These are phyloP conservation scores for Drosophila acutilabella DNA, from an alignment of 2,888 invertebrate genomes.

Conservation along the genomic window DNA sequence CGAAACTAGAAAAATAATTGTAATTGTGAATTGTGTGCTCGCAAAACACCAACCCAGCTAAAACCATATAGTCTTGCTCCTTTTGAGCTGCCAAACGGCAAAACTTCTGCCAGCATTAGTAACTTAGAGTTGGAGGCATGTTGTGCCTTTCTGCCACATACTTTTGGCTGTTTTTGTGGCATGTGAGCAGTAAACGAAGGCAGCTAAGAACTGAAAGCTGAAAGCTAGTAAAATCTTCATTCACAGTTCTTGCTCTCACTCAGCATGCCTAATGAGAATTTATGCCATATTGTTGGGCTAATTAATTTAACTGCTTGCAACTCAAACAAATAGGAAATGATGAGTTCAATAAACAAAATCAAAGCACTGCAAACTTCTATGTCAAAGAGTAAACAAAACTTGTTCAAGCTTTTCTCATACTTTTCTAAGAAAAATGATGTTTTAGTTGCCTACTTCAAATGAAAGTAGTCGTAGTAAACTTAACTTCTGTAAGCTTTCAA, in stretches of 20 bases:
- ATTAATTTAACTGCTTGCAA: constrained; percentile 27
- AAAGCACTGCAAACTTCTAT: neutral
- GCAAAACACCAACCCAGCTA: neutral
- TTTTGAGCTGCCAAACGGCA: constrained; percentile 4
- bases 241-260: constrained; percentile 31
- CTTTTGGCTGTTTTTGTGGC: constrained; percentile 5
- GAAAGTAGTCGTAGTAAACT: no score
- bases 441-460: no score
- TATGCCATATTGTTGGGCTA: constrained; percentile 46
- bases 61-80: neutral
- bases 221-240: constrained; percentile 21
- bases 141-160: neutral
- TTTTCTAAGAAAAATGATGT: no score
- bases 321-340: constrained; percentile 13
- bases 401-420: neutral
- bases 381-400: constrained; percentile 4
- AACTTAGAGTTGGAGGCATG: constrained; percentile 5
- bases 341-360: constrained; percentile 20
- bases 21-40: constrained; percentile 63
- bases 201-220: neutral
- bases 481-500: no score
- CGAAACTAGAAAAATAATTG: constrained; percentile 71
- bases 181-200: constrained; percentile 2
- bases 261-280: constrained; percentile 60
- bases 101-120: constrained; percentile 28